Conservation (phyloP, 2,113 vertebrate genomes). For the Leptodactylus fuscus region DNA sequence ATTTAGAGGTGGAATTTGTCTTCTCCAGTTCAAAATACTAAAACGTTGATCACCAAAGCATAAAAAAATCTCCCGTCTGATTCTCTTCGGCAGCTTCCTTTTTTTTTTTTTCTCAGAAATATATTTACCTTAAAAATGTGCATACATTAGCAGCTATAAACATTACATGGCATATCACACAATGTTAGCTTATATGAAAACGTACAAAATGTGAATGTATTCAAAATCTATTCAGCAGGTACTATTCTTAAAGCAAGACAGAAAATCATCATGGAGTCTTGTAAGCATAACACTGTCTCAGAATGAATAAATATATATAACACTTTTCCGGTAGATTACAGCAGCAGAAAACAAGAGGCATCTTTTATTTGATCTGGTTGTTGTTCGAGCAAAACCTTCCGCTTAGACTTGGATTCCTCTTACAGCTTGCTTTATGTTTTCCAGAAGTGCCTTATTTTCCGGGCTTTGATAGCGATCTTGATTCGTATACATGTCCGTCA, state of each 20-base stretch:
- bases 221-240: conserved; percentile 93
- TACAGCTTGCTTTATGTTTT: conserved; percentile 99
- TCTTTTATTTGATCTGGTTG: conserved; percentile 73
- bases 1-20: conserved; percentile 80
- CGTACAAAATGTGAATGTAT: conserved; percentile 98
- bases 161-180: conserved; percentile 91
- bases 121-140: conserved; percentile 95
- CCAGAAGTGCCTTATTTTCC: conserved; percentile 98
- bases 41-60: conserved; percentile 89
- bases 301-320: conserved; percentile 90
- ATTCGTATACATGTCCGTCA: conserved; percentile 98
- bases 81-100: conserved; percentile 84
- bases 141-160: conserved; percentile 97
- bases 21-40: conserved; percentile 86
- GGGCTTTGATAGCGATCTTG: conserved; percentile 98
- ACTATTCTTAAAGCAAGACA: conserved; percentile 92
- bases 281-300: conserved; percentile 88
- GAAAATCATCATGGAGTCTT: conserved; percentile 86
- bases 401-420: conserved; percentile 98
- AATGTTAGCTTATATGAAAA: conserved; percentile 98
- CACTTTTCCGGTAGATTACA: conserved; percentile 89
- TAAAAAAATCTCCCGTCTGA: conserved; percentile 88
- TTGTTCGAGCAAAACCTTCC: conserved; percentile 75
- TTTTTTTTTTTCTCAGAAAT: conserved; percentile 85
- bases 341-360: conserved; percentile 86